A percentile compares a stretch with the other conserved stretches of the same genome.
Conservation (phyloP, 1,140 invertebrate species). For the Asbolus verrucosus region DNA sequence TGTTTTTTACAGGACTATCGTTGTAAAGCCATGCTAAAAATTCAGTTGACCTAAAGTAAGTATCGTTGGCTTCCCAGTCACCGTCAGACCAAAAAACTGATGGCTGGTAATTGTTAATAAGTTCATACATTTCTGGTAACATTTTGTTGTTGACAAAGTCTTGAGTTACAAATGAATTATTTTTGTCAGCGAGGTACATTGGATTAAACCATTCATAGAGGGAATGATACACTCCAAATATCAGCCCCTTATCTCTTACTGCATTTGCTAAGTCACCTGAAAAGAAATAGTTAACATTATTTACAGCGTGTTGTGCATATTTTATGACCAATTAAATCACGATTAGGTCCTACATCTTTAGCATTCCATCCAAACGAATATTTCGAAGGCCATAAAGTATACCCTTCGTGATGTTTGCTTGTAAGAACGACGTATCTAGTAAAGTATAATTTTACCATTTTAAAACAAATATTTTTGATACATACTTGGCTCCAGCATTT, state of each 20-base stretch:
- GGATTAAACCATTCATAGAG: slow-evolving; percentile 93
- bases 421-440: slow-evolving; percentile 89
- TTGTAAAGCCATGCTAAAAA: slow-evolving; percentile 95
- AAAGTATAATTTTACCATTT: too few species aligned
- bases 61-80: slow-evolving; percentile 82
- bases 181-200: slow-evolving; percentile 80
- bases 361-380: slow-evolving; percentile 91
- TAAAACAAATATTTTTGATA: background rate
- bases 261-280: slow-evolving; percentile 77
- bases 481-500: slow-evolving; percentile 79
- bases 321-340: slow-evolving; percentile 78
- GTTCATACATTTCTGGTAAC: slow-evolving; percentile 78
- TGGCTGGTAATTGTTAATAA: slow-evolving; percentile 83
- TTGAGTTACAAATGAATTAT: slow-evolving; percentile 73
- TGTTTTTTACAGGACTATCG: slow-evolving; percentile 91
- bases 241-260: slow-evolving; percentile 73
- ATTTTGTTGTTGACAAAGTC: slow-evolving; percentile 76
- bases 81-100: slow-evolving; percentile 95
- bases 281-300: slow-evolving; percentile 14
- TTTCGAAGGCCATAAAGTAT: slow-evolving; percentile 87
- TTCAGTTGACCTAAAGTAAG: slow-evolving; percentile 84
- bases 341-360: slow-evolving; percentile 84
- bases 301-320: background rate
- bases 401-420: slow-evolving; percentile 94
- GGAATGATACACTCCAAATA: slow-evolving; percentile 90